These are phyloP conservation scores for Remorina albescens DNA, from an alignment of 2,797 vertebrate species.

Conservation along the genomic window DNA sequence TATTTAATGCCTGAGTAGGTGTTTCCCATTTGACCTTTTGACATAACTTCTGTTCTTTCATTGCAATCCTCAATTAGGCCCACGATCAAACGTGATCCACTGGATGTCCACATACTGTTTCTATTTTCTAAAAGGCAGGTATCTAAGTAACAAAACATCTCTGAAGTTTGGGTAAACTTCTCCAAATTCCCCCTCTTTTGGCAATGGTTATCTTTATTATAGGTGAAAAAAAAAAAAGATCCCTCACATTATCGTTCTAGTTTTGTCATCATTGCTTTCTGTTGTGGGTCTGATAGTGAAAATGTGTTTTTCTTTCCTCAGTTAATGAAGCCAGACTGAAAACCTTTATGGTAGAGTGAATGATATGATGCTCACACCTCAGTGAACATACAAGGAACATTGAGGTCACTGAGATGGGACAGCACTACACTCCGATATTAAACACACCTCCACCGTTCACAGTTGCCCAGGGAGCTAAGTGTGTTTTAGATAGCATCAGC, in stretches of 20 bases:
- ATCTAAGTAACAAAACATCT: too few relatives aligned
- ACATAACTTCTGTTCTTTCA: too few relatives aligned
- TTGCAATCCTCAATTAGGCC: too few relatives aligned
- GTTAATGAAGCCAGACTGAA: constrained; percentile 10
- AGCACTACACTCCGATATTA: constrained; percentile 21
- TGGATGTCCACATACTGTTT: too few relatives aligned
- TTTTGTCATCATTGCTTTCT: background rate
- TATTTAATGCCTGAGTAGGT: background rate
- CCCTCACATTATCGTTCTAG: background rate
- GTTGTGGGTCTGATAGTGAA: background rate
- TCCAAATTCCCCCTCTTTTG: background rate
- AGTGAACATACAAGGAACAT: constrained; percentile 39
- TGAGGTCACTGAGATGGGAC: constrained; percentile 48
- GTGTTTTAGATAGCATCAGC: constrained; percentile 50
- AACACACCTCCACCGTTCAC: constrained; percentile 37
- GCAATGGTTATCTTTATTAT: background rate
- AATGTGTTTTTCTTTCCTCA: constrained; percentile 14
- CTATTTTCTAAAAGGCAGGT: too few relatives aligned
- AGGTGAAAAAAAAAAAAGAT: background rate
- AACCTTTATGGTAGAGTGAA: constrained; percentile 24
- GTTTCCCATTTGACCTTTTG: background rate
- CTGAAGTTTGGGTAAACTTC: too few relatives aligned
- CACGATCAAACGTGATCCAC: too few relatives aligned
- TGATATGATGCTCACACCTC: constrained; percentile 33
- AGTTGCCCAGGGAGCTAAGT: constrained; percentile 45